Conservation (phyloP, 2,888 invertebrate genomes). For the Lissonota sp. region DNA sequence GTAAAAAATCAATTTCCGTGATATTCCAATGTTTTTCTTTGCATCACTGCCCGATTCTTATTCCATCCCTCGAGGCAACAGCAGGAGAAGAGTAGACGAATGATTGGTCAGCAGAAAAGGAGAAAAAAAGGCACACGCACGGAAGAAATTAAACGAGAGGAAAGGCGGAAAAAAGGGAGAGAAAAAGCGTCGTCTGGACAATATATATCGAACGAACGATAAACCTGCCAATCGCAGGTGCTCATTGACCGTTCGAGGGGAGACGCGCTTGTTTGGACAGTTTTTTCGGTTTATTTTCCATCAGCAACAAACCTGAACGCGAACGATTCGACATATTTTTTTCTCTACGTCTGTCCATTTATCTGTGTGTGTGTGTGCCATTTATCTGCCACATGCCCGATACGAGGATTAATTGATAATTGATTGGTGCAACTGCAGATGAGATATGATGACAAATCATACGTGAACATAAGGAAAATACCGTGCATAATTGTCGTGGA, state of each 20-base stretch:
- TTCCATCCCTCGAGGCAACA: too few relatives aligned
- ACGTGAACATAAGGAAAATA: too few relatives aligned
- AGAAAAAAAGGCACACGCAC: neutral
- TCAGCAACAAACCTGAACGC: conserved; percentile 39
- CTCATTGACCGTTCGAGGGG: conserved; percentile 46
- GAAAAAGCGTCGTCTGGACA: conserved; percentile 11
- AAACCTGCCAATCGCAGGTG: conserved; percentile 64
- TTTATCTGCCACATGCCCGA: conserved; percentile 1
- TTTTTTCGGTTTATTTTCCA: conserved; percentile 20
- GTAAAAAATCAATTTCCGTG: too few relatives aligned
- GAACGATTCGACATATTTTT: conserved; percentile 16
- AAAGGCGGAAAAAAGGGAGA: neutral
- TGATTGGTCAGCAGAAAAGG: conserved; percentile 6
- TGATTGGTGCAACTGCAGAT: too few relatives aligned
- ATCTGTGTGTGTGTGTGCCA: too few relatives aligned
- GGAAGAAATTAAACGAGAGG: conserved; percentile 26
- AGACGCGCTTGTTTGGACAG: neutral
- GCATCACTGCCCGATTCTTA: neutral
- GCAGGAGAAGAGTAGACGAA: neutral
- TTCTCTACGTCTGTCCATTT: conserved; percentile 22
- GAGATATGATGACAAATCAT: too few relatives aligned
- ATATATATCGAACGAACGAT: conserved; percentile 42
- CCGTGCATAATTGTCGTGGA: too few relatives aligned
- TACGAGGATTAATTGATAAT: too few relatives aligned
- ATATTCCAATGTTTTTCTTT: neutral